Base-by-base conservation (phyloP, 2,888 invertebrate species). In the Drosophila prostipennis region DNA sequence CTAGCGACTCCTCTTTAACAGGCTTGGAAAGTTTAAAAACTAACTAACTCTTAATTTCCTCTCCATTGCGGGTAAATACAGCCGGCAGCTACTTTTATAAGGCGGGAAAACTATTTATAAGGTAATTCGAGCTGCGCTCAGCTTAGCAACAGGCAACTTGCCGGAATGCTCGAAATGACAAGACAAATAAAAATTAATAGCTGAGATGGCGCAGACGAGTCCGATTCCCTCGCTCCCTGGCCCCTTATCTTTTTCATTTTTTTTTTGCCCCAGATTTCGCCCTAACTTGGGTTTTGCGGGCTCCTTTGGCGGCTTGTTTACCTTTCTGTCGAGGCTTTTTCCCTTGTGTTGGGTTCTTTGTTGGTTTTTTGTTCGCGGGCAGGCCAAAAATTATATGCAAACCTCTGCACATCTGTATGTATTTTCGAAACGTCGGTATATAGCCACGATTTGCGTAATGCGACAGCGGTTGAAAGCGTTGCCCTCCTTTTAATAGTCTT, bases 141-240 rank as follows among this genome's bases (percentile, higher is more conserved):
- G 83, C 84, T 39, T 74, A 39, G 86, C 83, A 83, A 86, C 87
- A 78, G 78, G 67, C 81, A 40, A 48, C 40, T 53, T 67, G 64
- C 57, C 51, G 76, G 78, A 79, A 85, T 85, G 79, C 82, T 77
- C 79, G 61, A 81, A 85, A 85, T 81, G 85, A 87, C 85, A 85
- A 76, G 72, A 78, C 78, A 83, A 87, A 83, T 85, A 85, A 73
- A 84, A 83, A 76, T 87, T 87, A 81, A 83, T 85, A 85, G 87
- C 83, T 59, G 52, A 53, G 59, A 70, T 67, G 78, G 59, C 61
- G 19, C n/a, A 34, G 63, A 23, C 42, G 19, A 19, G 10, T 59
- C 51, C 32, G 37, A 39, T 54, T 51, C 51, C 51, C 40, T 39
- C 39, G 51, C 36, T 46, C 19, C 16, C 37, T 6, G 7, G n/a